Conservation (phyloP, 2,113 vertebrate genomes). For the Oreochromis spilurus region DNA sequence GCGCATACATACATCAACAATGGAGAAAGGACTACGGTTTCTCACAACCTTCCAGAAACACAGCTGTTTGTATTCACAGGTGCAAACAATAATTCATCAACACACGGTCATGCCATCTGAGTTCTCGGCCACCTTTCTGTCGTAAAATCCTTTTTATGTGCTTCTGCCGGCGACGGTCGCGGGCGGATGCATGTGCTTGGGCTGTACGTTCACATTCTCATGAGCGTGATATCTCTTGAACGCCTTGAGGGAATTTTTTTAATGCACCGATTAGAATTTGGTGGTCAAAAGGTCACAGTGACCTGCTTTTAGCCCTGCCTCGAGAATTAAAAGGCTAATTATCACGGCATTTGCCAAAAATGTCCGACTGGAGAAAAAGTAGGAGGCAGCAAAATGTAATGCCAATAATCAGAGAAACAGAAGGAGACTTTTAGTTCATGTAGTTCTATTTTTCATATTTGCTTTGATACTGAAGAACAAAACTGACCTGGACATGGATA, state of each 20-base stretch:
- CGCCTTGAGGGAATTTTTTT: neutral
- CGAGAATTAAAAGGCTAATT: neutral
- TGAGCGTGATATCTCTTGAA: neutral
- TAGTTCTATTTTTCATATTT: neutral
- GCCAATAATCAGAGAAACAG: neutral
- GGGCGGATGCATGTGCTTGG: neutral
- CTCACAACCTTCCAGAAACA: neutral
- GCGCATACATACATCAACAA: neutral
- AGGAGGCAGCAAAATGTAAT: neutral
- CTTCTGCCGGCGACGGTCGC: neutral
- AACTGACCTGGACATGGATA: neutral
- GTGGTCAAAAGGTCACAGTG: neutral
- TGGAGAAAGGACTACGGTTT: neutral
- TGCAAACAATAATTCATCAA: neutral
- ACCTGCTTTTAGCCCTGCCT: neutral
- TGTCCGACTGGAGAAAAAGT: accelerated
- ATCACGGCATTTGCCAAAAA: neutral
- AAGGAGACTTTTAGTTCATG: neutral
- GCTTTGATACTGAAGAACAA: neutral
- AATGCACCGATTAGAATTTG: neutral
- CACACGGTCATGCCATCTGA: neutral
- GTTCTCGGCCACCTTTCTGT: neutral
- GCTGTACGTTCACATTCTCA: neutral
- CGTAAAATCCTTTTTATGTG: neutral
- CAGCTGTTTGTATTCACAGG: neutral